These are phyloP conservation scores for Apis cerana DNA, from an alignment of 1,140 invertebrate species.

Conservation along the genomic window DNA sequence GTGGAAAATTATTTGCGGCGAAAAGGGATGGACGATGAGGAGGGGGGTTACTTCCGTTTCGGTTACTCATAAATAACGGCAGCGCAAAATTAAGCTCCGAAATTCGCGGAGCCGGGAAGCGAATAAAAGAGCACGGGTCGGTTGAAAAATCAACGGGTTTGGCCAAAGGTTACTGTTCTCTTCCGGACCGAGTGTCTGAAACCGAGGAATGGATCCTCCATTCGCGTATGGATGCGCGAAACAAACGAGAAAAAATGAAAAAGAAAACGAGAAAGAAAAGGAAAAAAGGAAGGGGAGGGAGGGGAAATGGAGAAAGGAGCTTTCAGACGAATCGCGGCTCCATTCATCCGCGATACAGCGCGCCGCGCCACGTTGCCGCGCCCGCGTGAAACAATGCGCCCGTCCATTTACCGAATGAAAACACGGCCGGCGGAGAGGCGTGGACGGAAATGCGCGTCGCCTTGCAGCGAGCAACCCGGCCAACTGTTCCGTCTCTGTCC, in stretches of 20 bases:
- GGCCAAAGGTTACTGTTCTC: slow-evolving; percentile 16
- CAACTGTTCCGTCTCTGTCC: too few relatives aligned
- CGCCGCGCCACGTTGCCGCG: not conserved
- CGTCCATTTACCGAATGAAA: slow-evolving; percentile 56
- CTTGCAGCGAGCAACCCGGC: slow-evolving; percentile 20
- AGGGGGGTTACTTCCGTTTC: too few relatives aligned
- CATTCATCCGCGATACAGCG: slow-evolving; percentile 39
- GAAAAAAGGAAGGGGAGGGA: not conserved
- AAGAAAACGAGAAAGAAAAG: not conserved
- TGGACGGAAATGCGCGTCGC: slow-evolving; percentile 39
- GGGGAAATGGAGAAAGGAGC: slow-evolving; percentile 30
- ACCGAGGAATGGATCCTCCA: slow-evolving; percentile 3
- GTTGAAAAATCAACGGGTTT: not conserved
- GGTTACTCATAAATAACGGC: too few relatives aligned
- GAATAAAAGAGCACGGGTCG: too few relatives aligned
- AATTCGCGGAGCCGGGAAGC: too few relatives aligned
- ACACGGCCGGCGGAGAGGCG: slow-evolving; percentile 16
- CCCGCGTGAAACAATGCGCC: slow-evolving; percentile 38
- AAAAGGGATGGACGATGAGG: too few relatives aligned
- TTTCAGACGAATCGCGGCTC: slow-evolving; percentile 50
- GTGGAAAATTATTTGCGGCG: too few relatives aligned
- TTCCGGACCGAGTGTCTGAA: not conserved
- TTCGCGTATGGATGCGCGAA: not conserved
- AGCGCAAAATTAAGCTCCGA: too few relatives aligned
- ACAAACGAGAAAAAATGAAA: too few relatives aligned